Evolutionary conservation across 2,888 invertebrate species (phyloP), one percentile per base, ranked within the genome.

Genomic region (Eudasyphora cyanicolor): DNA sequence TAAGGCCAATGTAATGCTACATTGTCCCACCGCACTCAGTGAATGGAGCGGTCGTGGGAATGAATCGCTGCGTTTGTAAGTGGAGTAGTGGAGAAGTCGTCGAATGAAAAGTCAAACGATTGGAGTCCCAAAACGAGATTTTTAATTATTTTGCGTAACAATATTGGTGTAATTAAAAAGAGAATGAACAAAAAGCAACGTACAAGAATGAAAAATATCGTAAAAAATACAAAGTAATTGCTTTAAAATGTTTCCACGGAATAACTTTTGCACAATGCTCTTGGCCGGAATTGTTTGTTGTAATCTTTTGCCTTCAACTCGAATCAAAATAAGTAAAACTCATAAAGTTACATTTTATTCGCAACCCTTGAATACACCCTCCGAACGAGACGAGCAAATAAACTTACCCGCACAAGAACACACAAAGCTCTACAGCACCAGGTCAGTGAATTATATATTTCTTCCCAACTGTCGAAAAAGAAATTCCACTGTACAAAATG

Each of bases 141-240:
- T 17, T 74, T 79, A 57, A 79, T 79, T 79, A 79, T 69, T 79
- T 64, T 71, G 45, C 69, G 64, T 60, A 60, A 57, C 24, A 75
- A 75, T 75, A 75, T 79, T 75, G 57, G 60, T 35, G 69, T 49
- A 79, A 79, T 79, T 79, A 79, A 79, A 79, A 69, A 19, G 45
- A 73, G n/a, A 38, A 71, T 35, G 12, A 71, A 71, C 32, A 17
- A 71, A 73, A 54, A 54, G 35, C 45, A 17, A 78, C 19, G 49
- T 17, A 42, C 24, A 51, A 73, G 51, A 51, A 77, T 67, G 45
- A 51, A 71, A 62, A 32, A 71, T 32, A 42, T 42, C 67, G 42
- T 67, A 19, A 75, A 75, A 60, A 32, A 51, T 77, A 73, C 57
- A 62, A 69, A 35, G 38, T 74, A 60, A 74, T 57, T 69, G 67